A percentile compares a stretch with the other conserved stretches of the same genome.
Evolutionary conservation across 2,888 invertebrate species (phyloP).

Genomic region (Hypomecis punctinalis): DNA sequence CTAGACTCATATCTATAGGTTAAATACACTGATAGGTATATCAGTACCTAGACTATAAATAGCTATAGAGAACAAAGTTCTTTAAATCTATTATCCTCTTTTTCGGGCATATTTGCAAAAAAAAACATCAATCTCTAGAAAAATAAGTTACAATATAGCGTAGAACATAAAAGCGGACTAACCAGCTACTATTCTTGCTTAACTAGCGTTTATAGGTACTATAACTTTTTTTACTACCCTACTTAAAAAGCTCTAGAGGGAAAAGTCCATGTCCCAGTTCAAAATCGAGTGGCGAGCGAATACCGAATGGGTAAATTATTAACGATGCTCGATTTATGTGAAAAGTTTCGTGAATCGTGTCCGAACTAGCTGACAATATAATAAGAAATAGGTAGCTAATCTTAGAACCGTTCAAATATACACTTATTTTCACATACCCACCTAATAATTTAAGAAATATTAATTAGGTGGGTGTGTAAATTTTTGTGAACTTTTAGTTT

Average conservation of each 20-base stretch:
- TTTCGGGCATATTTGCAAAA: too few species aligned
- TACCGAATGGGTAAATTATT: constrained; percentile 68
- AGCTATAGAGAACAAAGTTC: too few species aligned
- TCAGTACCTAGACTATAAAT: too few species aligned
- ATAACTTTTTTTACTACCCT: constrained; percentile 25
- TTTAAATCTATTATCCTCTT: too few species aligned
- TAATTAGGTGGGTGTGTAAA: too few species aligned
- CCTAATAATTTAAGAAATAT: too few species aligned
- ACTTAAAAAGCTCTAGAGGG: constrained; percentile 27
- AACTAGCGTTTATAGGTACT: constrained; percentile 19
- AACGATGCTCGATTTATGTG: constrained; percentile 71
- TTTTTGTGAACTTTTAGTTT: too few species aligned
- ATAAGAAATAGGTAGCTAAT: constrained; percentile 52
- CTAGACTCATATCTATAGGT: too few species aligned
- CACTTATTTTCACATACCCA: not conserved
- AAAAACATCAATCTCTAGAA: constrained; percentile 8
- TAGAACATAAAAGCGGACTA: constrained; percentile 8
- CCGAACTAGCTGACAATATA: constrained; percentile 51
- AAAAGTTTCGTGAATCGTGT: constrained; percentile 63
- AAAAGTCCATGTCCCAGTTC: constrained; percentile 30
- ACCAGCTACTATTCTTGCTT: constrained; percentile 23
- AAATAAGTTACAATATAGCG: constrained; percentile 17
- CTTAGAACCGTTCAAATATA: not conserved
- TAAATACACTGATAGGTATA: too few species aligned
- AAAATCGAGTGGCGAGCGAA: constrained; percentile 42